phyloP scores from a whole-genome alignment of 2,888 invertebrate species.

The Erpobdella octoculata region DNA sequence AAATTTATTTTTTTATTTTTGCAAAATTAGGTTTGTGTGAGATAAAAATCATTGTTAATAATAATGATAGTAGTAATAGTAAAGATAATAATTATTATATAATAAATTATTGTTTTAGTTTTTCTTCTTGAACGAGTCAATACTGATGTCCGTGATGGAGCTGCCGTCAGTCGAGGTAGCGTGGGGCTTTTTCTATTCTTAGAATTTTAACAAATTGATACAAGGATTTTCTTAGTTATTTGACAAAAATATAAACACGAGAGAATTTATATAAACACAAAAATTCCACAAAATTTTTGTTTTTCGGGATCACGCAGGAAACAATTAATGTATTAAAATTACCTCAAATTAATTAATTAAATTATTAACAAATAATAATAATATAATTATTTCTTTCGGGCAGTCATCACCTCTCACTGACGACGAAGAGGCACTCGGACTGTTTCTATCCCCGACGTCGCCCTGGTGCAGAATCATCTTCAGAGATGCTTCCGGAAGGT shows the following conservation, averaged over 20 bases:
- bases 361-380: background rate
- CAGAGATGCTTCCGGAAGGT: conserved; percentile 84
- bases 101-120: conserved; percentile 59
- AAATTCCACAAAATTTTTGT: too few relatives aligned
- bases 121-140: conserved; percentile 70
- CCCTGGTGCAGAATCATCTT: conserved; percentile 63
- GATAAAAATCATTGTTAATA: too few relatives aligned
- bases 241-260: too few relatives aligned
- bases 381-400: background rate
- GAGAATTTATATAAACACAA: too few relatives aligned
- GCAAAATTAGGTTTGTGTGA: too few relatives aligned
- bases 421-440: background rate
- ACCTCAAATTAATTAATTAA: background rate
- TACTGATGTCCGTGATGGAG: conserved; percentile 79
- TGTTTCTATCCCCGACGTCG: background rate
- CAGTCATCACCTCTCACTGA: conserved; percentile 42
- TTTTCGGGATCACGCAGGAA: too few relatives aligned
- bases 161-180: conserved; percentile 64
- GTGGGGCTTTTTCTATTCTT: background rate
- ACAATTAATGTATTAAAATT: too few relatives aligned
- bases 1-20: too few relatives aligned
- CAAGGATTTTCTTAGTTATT: too few relatives aligned
- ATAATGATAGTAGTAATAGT: too few relatives aligned
- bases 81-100: background rate
- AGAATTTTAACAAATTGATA: background rate